Base-by-base conservation (phyloP, 1,140 invertebrate genomes). In the Plodia interpunctella region DNA sequence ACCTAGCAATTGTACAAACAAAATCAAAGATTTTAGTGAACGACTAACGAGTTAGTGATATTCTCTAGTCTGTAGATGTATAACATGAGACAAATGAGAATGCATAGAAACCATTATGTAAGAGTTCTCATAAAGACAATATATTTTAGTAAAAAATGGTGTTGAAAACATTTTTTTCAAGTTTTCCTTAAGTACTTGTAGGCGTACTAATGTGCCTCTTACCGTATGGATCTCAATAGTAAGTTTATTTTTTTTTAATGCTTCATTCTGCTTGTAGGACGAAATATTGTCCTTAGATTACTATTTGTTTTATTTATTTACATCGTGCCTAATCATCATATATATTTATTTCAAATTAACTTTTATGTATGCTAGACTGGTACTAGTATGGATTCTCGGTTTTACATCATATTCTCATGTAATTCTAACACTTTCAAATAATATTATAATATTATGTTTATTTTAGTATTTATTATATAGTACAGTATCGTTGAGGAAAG, bases 151-250 rank as follows among this genome's bases (percentile, higher is more conserved):
- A 44, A 44, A 44, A 44, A 44, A 44, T 1, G 38, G 38, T 44
- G 38, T 44, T 44, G 38, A 2, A 5, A 44, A 44, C 2, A 44
- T 1, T 44, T 44, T 44, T 58, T 35, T 53, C 21, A 15, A 25
- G 53, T 49, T 59, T 58, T 55, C 44, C 51, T 28, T 20, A 30
- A n/a, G 54, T 58, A 58, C 9, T 65, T 62, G n/a, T 60, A 61
- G 52, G 52, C 59, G 19, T 17, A 15, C 50, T 50, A n/a, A 28
- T 25, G 15, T 17, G 10, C 51, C 57, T 55, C 11, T 51, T 62
- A 57, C 49, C 54, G 52, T 54, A 32, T 57, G 62, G 62, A 64
- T 49, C 17, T 55, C 25, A 30, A 38, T 52, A 60, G 62, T 64
- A 64, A 64, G 49, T 64, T 56, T 35, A 21, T 64, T 30, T 63